Percentiles rank a stretch among this genome's conserved stretches.
phyloP scores from a whole-genome alignment of 2,797 vertebrate species.

The Adrianichthys oophorus region DNA sequence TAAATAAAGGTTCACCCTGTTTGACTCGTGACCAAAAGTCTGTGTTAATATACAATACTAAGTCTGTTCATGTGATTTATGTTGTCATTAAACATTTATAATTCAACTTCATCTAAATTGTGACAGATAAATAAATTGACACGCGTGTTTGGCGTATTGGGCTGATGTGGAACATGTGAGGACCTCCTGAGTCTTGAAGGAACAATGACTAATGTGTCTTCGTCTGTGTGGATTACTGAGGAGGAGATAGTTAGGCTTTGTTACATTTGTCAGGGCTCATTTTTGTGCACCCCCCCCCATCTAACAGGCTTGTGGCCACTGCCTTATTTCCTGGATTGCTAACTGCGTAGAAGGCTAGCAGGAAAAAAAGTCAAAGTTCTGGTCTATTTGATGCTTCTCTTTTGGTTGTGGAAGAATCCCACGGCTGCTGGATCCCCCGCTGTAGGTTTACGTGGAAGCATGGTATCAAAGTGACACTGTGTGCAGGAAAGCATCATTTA shows the following conservation, averaged over 20 bases:
- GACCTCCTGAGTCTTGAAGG: slow-evolving; percentile 52
- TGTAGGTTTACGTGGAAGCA: too few species aligned
- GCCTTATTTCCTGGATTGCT: slow-evolving; percentile 22
- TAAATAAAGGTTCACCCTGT: too few species aligned
- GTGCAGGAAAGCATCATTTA: too few species aligned
- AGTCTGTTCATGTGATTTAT: too few species aligned
- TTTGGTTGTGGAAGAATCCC: too few species aligned
- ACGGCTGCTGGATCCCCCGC: too few species aligned
- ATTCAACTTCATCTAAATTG: slow-evolving; percentile 14
- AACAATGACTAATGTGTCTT: slow-evolving; percentile 67
- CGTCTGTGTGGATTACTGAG: slow-evolving; percentile 47
- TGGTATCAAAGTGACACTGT: too few species aligned
- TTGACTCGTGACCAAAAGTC: too few species aligned
- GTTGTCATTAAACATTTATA: too few species aligned
- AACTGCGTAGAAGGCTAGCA: slow-evolving; percentile 9
- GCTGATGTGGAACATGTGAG: slow-evolving; percentile 48
- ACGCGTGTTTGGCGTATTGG: slow-evolving; percentile 34
- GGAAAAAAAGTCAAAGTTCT: too few species aligned
- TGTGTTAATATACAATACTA: too few species aligned
- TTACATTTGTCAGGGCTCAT: slow-evolving; percentile 52
- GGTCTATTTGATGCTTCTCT: too few species aligned
- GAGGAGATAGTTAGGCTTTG: slow-evolving; percentile 60
- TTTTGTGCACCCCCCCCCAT: slow-evolving; percentile 46
- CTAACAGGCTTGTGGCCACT: slow-evolving; percentile 34
- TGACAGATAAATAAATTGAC: slow-evolving; percentile 17